Conservation (phyloP, 2,113 vertebrate genomes). For the Protomyctophum bolini region DNA sequence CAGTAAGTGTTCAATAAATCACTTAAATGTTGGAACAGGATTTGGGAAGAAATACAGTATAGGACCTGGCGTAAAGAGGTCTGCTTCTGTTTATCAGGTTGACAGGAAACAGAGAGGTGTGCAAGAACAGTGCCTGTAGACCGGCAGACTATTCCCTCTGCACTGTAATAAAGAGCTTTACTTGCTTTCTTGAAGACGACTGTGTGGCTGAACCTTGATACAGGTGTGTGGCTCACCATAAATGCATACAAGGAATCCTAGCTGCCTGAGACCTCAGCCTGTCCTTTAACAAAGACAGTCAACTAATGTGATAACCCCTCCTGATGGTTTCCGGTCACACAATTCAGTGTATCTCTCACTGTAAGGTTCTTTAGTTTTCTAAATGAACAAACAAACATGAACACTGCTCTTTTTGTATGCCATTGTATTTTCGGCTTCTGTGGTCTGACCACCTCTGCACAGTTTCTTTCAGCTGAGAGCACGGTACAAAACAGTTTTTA, state of each 20-base stretch:
- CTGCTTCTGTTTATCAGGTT: constrained; percentile 50
- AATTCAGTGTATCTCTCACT: constrained; percentile 24
- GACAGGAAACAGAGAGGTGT: constrained; percentile 43
- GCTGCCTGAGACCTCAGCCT: constrained; percentile 38
- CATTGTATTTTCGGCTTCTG: constrained; percentile 27
- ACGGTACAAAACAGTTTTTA: constrained; percentile 32
- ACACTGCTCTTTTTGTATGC: constrained; percentile 22
- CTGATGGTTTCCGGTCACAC: constrained; percentile 16
- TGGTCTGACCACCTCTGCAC: constrained; percentile 21
- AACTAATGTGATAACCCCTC: constrained; percentile 35
- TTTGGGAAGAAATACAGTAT: constrained; percentile 48
- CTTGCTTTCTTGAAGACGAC: constrained; percentile 50
- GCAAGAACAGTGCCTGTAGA: constrained; percentile 35
- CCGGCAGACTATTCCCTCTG: constrained; percentile 32
- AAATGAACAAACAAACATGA: background rate
- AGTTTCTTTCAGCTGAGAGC: background rate
- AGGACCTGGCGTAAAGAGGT: constrained; percentile 17
- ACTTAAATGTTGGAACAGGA: constrained; percentile 20
- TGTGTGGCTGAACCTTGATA: constrained; percentile 52
- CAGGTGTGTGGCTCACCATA: constrained; percentile 59
- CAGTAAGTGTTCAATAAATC: constrained; percentile 32
- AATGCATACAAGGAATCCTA: constrained; percentile 39
- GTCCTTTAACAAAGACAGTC: constrained; percentile 28
- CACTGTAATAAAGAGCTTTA: constrained; percentile 62
- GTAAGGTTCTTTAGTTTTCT: constrained; percentile 15